Evolutionary conservation across 2,113 vertebrate genomes (phyloP).

Genomic region (Sitta europaea): DNA sequence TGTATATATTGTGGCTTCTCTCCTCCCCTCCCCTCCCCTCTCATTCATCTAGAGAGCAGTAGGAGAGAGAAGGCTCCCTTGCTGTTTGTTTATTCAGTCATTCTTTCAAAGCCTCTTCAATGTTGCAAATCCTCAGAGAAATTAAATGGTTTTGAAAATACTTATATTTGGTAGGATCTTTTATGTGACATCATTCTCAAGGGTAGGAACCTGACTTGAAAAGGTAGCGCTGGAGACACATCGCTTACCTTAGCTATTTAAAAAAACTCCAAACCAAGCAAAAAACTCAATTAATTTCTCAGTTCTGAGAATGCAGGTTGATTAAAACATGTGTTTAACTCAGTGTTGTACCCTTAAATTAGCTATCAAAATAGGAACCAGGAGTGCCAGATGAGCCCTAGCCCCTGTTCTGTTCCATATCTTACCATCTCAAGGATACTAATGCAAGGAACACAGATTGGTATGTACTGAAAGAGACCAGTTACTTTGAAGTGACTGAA

Average conservation of each 20-base stretch:
- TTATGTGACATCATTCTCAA: not conserved
- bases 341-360: not conserved
- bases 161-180: not conserved
- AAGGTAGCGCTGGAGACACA: not conserved
- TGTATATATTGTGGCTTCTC: not conserved
- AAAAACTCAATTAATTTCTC: not conserved
- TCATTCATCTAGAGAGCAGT: not conserved
- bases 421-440: not conserved
- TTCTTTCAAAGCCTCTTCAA: not conserved
- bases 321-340: not conserved
- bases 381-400: not conserved
- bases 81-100: not conserved
- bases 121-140: not conserved
- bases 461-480: fast-evolving
- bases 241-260: not conserved
- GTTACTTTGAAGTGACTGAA: not conserved
- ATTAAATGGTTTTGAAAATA: not conserved
- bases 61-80: not conserved
- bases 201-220: not conserved
- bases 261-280: not conserved
- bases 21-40: not conserved
- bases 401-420: not conserved
- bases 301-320: not conserved
- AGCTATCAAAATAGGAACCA: not conserved
- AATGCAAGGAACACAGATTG: not conserved